Percentiles rank a stretch among this genome's conserved stretches.
Conservation (phyloP, 1,140 invertebrate species). For the Lerema accius region DNA sequence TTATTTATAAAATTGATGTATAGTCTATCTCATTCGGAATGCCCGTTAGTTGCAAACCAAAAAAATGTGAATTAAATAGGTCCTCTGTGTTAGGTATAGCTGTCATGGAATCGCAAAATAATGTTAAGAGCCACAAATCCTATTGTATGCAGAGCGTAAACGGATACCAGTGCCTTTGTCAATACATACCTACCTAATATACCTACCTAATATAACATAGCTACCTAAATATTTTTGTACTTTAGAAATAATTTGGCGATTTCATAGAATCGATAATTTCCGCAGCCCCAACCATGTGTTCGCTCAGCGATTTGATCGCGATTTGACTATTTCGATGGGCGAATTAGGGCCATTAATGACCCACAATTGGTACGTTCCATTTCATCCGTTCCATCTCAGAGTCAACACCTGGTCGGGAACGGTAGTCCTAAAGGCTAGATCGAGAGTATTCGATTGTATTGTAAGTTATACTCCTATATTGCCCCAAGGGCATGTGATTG, state of each 20-base stretch:
- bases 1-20: conserved; percentile 77
- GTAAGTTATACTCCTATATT: conserved; percentile 70
- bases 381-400: conserved; percentile 38
- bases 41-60: conserved; percentile 75
- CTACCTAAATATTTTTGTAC: conserved; percentile 79
- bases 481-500: conserved; percentile 73
- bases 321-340: conserved; percentile 7
- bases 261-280: conserved; percentile 50
- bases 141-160: conserved; percentile 57
- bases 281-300: conserved; percentile 45
- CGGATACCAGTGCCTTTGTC: conserved; percentile 79
- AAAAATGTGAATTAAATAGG: conserved; percentile 57
- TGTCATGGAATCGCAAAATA: conserved; percentile 66
- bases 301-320: conserved; percentile 42
- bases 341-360: not conserved
- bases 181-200: conserved; percentile 75
- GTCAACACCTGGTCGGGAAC: conserved; percentile 45
- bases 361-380: conserved; percentile 36
- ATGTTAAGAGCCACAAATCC: conserved; percentile 48
- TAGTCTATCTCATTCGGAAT: conserved; percentile 75
- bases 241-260: conserved; percentile 59
- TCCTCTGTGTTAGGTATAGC: conserved; percentile 58
- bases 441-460: conserved; percentile 65
- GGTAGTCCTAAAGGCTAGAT: conserved; percentile 62
- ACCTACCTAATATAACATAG: conserved; percentile 53